phyloP scores from a whole-genome alignment of 1,140 invertebrate species.

The Catajapyx aquilonaris region DNA sequence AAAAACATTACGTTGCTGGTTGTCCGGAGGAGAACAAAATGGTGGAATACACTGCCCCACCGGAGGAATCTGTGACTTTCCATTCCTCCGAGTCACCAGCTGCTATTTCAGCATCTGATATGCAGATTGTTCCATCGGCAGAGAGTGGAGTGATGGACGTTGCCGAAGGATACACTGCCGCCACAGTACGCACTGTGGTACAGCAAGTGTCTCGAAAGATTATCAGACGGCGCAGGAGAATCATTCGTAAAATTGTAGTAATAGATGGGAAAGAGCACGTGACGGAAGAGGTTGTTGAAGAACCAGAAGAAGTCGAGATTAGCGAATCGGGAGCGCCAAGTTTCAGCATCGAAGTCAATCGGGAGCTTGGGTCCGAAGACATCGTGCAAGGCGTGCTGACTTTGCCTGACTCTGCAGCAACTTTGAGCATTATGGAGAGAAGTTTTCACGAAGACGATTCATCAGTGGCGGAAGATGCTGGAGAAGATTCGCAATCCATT shows the following conservation, averaged over 20 bases:
- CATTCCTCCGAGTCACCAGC: conserved; percentile 2
- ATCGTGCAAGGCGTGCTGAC: no score
- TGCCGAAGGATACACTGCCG: conserved; percentile 22
- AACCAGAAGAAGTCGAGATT: conserved; percentile 57
- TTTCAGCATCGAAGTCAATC: conserved; percentile 19
- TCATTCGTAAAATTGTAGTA: conserved; percentile 47
- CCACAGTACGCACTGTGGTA: conserved; percentile 47
- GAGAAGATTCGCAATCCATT: no score
- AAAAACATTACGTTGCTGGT: conserved; percentile 34
- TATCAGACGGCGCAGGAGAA: conserved; percentile 45
- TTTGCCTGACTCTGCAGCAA: no score
- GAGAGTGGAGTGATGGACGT: neutral
- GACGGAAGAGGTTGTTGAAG: conserved; percentile 57
- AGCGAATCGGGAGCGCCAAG: conserved; percentile 44
- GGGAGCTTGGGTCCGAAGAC: no score
- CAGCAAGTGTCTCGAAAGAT: conserved; percentile 55
- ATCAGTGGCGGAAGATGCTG: no score
- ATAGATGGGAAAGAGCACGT: conserved; percentile 63
- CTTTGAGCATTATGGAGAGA: no score
- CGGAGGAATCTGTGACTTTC: conserved; percentile 25
- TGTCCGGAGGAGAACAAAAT: conserved; percentile 33
- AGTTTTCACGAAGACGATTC: no score
- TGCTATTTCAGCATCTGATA: neutral
- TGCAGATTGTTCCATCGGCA: neutral
- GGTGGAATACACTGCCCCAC: conserved; percentile 36